These are phyloP conservation scores for Lophotis ruficrista DNA, from an alignment of 2,113 vertebrate species.

Conservation along the genomic window DNA sequence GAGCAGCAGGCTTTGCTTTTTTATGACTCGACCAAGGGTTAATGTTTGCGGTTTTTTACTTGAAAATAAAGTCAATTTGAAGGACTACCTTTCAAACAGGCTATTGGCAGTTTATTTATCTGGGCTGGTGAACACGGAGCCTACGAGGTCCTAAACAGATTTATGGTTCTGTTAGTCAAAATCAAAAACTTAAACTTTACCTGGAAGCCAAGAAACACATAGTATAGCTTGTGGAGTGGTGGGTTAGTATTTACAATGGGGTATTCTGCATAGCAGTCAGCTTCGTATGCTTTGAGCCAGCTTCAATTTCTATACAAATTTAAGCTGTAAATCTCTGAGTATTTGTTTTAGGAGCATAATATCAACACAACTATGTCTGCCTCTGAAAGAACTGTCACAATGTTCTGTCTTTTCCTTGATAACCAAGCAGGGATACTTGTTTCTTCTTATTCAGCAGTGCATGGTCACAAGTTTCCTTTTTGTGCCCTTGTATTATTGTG, in stretches of 20 bases:
- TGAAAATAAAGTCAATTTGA: constrained; percentile 3
- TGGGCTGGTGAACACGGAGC: not conserved
- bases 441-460: not conserved
- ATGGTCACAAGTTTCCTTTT: not conserved
- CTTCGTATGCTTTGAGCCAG: not conserved
- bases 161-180: constrained; percentile 27
- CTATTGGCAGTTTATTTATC: constrained; percentile 5
- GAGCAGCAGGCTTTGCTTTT: not conserved
- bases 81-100: not conserved
- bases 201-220: not conserved
- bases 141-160: not conserved
- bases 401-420: not conserved
- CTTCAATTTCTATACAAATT: not conserved
- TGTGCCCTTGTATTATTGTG: not conserved
- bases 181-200: not conserved
- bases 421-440: not conserved
- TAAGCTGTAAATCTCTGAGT: not conserved
- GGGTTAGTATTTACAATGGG: not conserved
- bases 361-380: not conserved
- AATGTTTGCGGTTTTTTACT: not conserved
- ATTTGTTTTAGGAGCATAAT: not conserved
- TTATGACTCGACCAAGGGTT: not conserved
- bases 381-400: not conserved
- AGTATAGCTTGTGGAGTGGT: not conserved
- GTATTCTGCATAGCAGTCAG: not conserved